Conservation (phyloP, 2,113 vertebrate genomes). For the Percopsis transmontana region DNA sequence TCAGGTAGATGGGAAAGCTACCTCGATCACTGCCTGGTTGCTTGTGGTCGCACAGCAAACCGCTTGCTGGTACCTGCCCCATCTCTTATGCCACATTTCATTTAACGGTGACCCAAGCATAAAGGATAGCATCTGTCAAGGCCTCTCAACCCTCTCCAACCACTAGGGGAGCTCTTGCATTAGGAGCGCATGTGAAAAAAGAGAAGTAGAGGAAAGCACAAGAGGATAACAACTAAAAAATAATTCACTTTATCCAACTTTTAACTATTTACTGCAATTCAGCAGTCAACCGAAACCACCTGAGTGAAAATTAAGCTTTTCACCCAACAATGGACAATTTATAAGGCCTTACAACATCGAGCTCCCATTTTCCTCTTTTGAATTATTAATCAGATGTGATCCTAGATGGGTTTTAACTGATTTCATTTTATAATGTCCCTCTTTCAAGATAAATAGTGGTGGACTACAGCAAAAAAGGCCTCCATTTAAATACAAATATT, state of each 20-base stretch:
- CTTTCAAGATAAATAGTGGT: neutral
- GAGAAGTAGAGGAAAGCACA: neutral
- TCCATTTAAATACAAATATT: no score
- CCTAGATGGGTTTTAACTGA: constrained; percentile 25
- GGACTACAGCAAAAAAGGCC: no score
- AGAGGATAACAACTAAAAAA: no score
- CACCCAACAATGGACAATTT: constrained; percentile 50
- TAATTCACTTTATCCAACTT: no score
- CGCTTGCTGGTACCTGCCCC: neutral
- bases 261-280: no score
- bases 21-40: neutral
- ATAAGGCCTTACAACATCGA: constrained; percentile 46
- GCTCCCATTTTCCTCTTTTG: constrained; percentile 34
- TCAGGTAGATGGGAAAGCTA: neutral
- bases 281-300: constrained; percentile 35
- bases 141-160: constrained; percentile 6
- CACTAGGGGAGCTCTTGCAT: constrained; percentile 13
- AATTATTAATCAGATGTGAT: constrained; percentile 57
- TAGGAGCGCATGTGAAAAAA: neutral
- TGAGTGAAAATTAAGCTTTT: constrained; percentile 5
- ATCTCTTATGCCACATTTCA: constrained; percentile 26
- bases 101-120: constrained; percentile 12
- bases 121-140: constrained; percentile 14
- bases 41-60: neutral
- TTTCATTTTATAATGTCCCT: constrained; percentile 39